Conservation (phyloP, 2,113 vertebrate genomes). For the Thermophis baileyi region DNA sequence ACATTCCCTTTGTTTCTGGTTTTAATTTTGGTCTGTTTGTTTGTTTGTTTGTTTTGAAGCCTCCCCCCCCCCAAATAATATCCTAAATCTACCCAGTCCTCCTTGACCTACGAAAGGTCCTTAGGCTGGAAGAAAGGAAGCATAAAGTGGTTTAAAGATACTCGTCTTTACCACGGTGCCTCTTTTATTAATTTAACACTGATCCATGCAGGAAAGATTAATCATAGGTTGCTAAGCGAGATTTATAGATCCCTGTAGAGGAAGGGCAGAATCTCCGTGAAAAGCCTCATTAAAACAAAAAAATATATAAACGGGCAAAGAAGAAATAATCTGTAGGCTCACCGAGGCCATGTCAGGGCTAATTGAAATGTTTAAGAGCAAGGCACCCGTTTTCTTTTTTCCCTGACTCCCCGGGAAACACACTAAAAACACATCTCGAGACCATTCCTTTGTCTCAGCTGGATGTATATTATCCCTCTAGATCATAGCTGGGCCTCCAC, state of each 20-base stretch:
- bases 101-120: background rate
- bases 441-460: conserved; percentile 67
- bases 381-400: conserved; percentile 26
- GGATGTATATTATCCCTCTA: conserved; percentile 69
- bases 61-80: no score
- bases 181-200: conserved; percentile 64
- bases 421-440: conserved; percentile 57
- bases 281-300: conserved; percentile 59
- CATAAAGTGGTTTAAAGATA: conserved; percentile 42
- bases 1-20: background rate
- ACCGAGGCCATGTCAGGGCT: conserved; percentile 59
- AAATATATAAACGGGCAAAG: conserved; percentile 51
- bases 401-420: conserved; percentile 53
- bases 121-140: background rate
- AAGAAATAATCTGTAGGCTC: conserved; percentile 62
- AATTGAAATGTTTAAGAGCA: conserved; percentile 68
- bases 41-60: background rate
- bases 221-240: conserved; percentile 60
- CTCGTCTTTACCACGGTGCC: conserved; percentile 37
- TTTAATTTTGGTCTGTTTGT: background rate
- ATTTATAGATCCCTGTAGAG: conserved; percentile 62
- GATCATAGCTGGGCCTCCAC: conserved; percentile 60
- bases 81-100: background rate
- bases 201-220: conserved; percentile 53
- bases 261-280: conserved; percentile 45